Evolutionary conservation across 1,140 invertebrate species (phyloP), one percentile per base, ranked within the genome.

Genomic region (Heliothis subflexa): DNA sequence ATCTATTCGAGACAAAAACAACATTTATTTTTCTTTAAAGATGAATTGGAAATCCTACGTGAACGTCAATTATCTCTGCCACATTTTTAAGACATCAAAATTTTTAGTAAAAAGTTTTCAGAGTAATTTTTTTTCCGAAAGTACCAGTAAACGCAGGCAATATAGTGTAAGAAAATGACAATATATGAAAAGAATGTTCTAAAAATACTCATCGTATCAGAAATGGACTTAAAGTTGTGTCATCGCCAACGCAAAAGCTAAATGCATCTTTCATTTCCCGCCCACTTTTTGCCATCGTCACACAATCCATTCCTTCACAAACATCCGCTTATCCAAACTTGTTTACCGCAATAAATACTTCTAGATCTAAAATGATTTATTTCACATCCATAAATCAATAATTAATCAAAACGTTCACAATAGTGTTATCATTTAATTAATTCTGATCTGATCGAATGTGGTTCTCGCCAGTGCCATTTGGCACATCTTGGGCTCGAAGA

Each of bases 351-450:
- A 68, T 49, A 68, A 68, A 68, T 49, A 50, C 40, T 50, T 68
- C 18, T 18, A 25, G 50, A 21, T 14, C 45, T 50, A 3, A 12
- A 50, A 3, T 50, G 64, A 68, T 68, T 68, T 68, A 68, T 33
- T 28, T 11, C 49, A 10, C n/a, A 11, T 28, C 4, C 16, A 71
- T 52, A 33, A 71, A 55, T 71, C 49, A 71, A 55, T 71, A 54
- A 71, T 55, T 71, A 71, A 71, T 71, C 50, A 54, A 55, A 47
- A 16, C 49, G 28, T 33, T 52, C 50, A 71, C 68, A 71, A 71
- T 71, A 55, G 50, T 54, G 50, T 55, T 71, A 71, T 55, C 68
- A 71, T 55, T 71, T 71, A 71, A 55, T 54, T 55, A 54, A 71
- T 71, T 10, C 12, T 40, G 33, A 40, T 40, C 33, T 40, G 5